A percentile compares a stretch with the other conserved stretches of the same genome.
phyloP scores from a whole-genome alignment of 2,888 invertebrate genomes.

The Rhimphoctona megacephalus region DNA sequence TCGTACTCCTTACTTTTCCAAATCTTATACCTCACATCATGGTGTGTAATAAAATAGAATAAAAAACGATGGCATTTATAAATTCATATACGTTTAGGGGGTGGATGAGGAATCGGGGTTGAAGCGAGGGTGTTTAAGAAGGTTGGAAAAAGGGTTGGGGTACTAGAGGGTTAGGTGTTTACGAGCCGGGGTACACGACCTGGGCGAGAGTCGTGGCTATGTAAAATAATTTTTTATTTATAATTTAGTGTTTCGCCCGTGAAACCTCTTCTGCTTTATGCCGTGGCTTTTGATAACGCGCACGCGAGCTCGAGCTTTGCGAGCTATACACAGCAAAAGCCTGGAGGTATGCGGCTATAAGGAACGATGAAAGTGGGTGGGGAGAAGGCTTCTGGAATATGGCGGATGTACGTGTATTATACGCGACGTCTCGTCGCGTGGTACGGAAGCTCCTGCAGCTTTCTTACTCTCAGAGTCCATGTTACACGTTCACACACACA shows the following conservation, averaged over 20 bases:
- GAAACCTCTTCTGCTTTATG: slow-evolving; percentile 58
- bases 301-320: slow-evolving; percentile 75
- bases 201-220: slow-evolving; percentile 64
- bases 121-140: slow-evolving; percentile 31
- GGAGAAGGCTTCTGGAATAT: slow-evolving; percentile 57
- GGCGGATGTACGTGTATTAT: slow-evolving; percentile 63
- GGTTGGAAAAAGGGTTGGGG: slow-evolving; percentile 30
- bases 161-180: slow-evolving; percentile 60
- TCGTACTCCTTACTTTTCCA: slow-evolving; percentile 12
- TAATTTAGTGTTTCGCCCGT: slow-evolving; percentile 75
- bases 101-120: slow-evolving; percentile 30
- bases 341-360: slow-evolving; percentile 47
- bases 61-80: slow-evolving; percentile 57
- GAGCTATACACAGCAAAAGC: slow-evolving; percentile 51
- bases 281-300: slow-evolving; percentile 73
- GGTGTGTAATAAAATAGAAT: slow-evolving; percentile 42
- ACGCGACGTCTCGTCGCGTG: slow-evolving; percentile 68
- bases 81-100: slow-evolving; percentile 44
- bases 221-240: slow-evolving; percentile 77
- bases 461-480: slow-evolving; percentile 56
- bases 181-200: slow-evolving; percentile 66
- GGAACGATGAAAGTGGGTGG: slow-evolving; percentile 32
- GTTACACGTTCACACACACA: slow-evolving; percentile 10
- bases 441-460: slow-evolving; percentile 64
- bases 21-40: slow-evolving; percentile 30